These are phyloP conservation scores for Agriopis leucophaearia DNA, from an alignment of 2,888 invertebrate species.

Conservation along the genomic window DNA sequence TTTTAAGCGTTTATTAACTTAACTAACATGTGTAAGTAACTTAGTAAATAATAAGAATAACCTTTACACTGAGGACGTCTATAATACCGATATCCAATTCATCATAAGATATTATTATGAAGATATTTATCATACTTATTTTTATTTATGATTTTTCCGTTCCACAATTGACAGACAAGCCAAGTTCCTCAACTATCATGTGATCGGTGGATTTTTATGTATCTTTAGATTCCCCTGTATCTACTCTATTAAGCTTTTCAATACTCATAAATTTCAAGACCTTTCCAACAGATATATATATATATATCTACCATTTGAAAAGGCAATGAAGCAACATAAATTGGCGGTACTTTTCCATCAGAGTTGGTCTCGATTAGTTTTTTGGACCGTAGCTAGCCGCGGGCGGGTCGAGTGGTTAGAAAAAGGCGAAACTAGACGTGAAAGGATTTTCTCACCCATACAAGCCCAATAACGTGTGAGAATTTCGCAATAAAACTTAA, in stretches of 20 bases:
- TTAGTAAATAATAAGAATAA: no score
- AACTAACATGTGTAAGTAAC: no score
- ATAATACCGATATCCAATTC: no score
- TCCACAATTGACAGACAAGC: no score
- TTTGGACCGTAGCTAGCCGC: slow-evolving; percentile 53
- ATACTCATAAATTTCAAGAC: neutral
- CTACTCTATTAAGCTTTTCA: neutral
- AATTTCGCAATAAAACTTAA: neutral
- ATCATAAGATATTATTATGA: no score
- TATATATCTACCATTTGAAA: slow-evolving; percentile 28
- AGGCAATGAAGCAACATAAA: slow-evolving; percentile 44
- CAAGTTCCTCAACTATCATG: no score
- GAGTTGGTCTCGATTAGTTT: slow-evolving; percentile 65
- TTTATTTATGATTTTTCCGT: no score
- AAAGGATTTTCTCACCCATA: slow-evolving; percentile 17
- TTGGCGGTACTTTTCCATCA: slow-evolving; percentile 59
- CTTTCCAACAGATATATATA: neutral
- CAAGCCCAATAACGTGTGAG: neutral
- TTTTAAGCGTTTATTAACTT: no score
- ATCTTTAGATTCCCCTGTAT: no score
- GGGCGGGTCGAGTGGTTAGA: slow-evolving; percentile 35
- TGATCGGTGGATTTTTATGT: no score
- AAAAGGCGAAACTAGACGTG: slow-evolving; percentile 14
- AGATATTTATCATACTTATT: no score
- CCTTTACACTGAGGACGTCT: no score